These are phyloP conservation scores for Mactromeris polynyma DNA, from an alignment of 2,888 invertebrate species.

Conservation along the genomic window DNA sequence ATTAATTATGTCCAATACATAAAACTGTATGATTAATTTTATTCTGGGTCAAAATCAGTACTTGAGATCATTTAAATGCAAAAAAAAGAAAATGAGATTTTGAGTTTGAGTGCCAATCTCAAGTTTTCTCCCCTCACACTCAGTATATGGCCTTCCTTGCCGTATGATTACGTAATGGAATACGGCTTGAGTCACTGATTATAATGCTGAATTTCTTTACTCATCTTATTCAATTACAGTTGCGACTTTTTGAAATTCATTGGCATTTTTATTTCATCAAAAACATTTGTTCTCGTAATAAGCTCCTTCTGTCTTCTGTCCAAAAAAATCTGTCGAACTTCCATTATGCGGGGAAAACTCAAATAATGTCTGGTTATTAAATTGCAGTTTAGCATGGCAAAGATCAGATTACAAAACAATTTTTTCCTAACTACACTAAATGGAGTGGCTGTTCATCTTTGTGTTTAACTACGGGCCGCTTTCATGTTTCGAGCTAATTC, in stretches of 20 bases:
- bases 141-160: no score
- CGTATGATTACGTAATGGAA: neutral
- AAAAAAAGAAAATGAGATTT: no score
- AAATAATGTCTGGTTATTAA: conserved; percentile 18
- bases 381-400: conserved; percentile 20
- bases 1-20: no score
- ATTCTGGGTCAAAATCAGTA: no score
- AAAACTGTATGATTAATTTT: no score
- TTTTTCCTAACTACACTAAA: neutral
- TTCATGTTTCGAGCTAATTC: conserved; percentile 36
- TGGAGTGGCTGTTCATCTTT: neutral
- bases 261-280: neutral
- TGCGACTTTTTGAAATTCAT: neutral
- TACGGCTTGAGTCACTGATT: neutral
- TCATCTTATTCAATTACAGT: neutral
- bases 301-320: neutral
- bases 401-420: neutral
- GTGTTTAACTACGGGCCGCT: conserved; percentile 14
- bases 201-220: neutral
- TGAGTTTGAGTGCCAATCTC: no score
- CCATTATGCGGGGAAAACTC: neutral
- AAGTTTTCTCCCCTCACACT: no score
- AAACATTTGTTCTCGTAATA: neutral
- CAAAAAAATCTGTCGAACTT: neutral
- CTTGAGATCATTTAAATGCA: no score